Evolutionary conservation across 2,797 vertebrate species (phyloP), one percentile per base, ranked within the genome.

Genomic region (Limnodromus scolopaceus): DNA sequence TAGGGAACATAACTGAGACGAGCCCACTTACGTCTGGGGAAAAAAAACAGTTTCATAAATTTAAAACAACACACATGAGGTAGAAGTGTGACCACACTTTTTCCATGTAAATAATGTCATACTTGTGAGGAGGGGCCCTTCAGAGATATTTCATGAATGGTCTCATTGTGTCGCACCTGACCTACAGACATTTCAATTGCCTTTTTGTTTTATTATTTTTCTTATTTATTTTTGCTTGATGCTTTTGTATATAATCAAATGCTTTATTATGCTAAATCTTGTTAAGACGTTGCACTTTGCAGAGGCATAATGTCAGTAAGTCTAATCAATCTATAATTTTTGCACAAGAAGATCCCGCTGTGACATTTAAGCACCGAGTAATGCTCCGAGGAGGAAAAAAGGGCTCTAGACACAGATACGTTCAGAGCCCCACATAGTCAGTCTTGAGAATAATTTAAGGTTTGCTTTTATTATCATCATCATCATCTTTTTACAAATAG

Each of bases 91-190:
- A 96, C 78, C 87, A 57, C 84, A 89, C 63, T 97, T 97, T 97
- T 98, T 95, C 97, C 97, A 97, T 6, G 92, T 97, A 98, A 98
- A 98, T 98, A 98, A 98, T 96, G 94, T 94, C 87, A 96, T 91
- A 91, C 95, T 96, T 95, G 84, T 94, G 87, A 97, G 94, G 89
- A 97, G 95, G 49, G 72, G 74, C 83, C 55, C 91, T 63, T 78
- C 85, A 38, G 66, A 64, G 48, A 88, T 92, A 91, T 80, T 94
- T 77, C 92, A 92, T 98, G 97, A 98, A 98, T 96, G 84, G 93
- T 49, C 39, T 95, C 95, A 96, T 97, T 98, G 97, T 98, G 65
- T 84, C 92, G 92, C 93, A 98, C 95, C 95, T 97, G 97, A 98
- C 92, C 69, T 82, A 92, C 75, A 97, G 96, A 93, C 65, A 87